These are phyloP conservation scores for Sciurus carolinensis DNA, from an alignment of 2,797 vertebrate species.

Conservation along the genomic window DNA sequence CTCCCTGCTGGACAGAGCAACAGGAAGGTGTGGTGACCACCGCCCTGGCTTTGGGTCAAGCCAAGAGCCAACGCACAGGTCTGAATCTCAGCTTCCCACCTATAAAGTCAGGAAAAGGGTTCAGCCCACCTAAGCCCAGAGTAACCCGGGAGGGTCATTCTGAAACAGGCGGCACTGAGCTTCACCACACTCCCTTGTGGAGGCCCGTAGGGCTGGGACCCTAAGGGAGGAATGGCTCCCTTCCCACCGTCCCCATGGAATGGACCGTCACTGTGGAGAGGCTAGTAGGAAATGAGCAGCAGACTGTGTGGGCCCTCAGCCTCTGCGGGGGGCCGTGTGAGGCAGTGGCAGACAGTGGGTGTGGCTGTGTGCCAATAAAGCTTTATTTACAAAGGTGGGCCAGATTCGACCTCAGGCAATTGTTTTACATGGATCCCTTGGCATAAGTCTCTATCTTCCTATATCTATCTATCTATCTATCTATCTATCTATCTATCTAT, in stretches of 20 bases:
- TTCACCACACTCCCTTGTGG: accelerated
- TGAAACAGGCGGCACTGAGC: neutral
- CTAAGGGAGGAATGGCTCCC: no score
- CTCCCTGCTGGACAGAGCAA: accelerated
- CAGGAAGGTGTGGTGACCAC: neutral
- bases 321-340: neutral
- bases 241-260: neutral
- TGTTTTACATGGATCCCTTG: neutral
- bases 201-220: no score
- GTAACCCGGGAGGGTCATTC: accelerated
- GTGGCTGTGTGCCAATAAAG: neutral
- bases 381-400: neutral
- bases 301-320: neutral
- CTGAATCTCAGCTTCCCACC: neutral
- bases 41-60: neutral
- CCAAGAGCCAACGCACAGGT: neutral
- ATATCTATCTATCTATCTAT: no score
- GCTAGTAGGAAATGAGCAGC: no score
- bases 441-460: neutral
- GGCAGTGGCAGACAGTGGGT: accelerated
- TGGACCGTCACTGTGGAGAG: neutral
- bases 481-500: no score
- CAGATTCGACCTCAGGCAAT: neutral
- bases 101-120: neutral
- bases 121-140: neutral